A percentile compares a stretch with the other conserved stretches of the same genome.
These are phyloP conservation scores for Eumaeus atala DNA, from an alignment of 1,140 invertebrate genomes.

Conservation along the genomic window DNA sequence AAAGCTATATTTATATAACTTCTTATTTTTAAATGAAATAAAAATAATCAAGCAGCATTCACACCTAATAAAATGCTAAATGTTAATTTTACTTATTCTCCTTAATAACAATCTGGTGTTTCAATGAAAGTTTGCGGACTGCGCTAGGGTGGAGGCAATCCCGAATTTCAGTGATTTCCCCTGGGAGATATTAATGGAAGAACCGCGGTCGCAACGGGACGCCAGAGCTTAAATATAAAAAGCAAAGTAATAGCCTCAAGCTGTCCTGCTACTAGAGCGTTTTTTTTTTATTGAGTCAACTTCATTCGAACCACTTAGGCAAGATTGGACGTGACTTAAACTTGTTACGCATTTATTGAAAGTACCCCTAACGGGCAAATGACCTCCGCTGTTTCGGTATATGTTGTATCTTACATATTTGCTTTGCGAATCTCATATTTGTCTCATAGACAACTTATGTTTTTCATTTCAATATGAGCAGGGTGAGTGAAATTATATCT, in stretches of 20 bases:
- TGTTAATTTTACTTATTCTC: constrained; percentile 22
- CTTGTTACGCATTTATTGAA: not conserved
- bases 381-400: too few species aligned
- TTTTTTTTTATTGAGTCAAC: constrained; percentile 30
- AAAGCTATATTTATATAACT: too few species aligned
- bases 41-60: not conserved
- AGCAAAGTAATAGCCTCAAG: constrained; percentile 25
- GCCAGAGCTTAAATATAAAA: constrained; percentile 27
- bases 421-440: too few species aligned
- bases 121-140: constrained; percentile 26
- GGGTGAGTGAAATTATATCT: too few species aligned
- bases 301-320: constrained; percentile 20
- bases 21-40: too few species aligned
- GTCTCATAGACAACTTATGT: too few species aligned
- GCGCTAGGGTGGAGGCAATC: constrained; percentile 26
- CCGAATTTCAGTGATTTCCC: constrained; percentile 34
- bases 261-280: constrained; percentile 20
- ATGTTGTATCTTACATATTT: too few species aligned
- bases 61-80: constrained; percentile 4
- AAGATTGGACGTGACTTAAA: constrained; percentile 3
- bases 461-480: too few species aligned
- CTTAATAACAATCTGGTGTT: constrained; percentile 25
- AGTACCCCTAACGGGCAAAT: not conserved
- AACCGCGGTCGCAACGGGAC: constrained; percentile 22
- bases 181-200: constrained; percentile 29